Evolutionary conservation across 1,140 invertebrate species (phyloP).

Genomic region (Onthophagus taurus): DNA sequence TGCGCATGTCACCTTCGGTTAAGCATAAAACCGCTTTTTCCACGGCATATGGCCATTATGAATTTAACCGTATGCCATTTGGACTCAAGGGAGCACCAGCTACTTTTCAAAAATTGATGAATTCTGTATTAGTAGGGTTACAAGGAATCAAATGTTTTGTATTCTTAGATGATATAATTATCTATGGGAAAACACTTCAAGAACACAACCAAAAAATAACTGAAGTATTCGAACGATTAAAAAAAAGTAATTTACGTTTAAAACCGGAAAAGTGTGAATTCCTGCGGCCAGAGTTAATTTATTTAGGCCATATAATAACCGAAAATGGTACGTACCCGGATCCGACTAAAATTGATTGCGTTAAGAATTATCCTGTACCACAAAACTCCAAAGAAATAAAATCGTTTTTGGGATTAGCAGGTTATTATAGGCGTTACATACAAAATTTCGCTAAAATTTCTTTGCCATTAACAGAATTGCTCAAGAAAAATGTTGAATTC

Average conservation of each 20-base stretch:
- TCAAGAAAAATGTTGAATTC: conserved; percentile 36
- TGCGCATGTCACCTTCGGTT: background rate
- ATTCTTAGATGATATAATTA: conserved; percentile 6
- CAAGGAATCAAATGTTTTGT: background rate
- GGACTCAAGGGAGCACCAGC: background rate
- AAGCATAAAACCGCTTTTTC: background rate
- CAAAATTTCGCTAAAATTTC: too few relatives aligned
- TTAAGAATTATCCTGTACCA: too few relatives aligned
- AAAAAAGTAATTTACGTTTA: conserved; percentile 31
- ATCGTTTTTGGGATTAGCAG: too few relatives aligned
- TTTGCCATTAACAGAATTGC: conserved; percentile 34
- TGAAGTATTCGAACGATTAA: conserved; percentile 27
- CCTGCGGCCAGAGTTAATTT: conserved; percentile 35
- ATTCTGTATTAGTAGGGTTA: background rate
- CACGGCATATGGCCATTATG: background rate
- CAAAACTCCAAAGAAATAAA: too few relatives aligned
- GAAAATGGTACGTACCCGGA: conserved; percentile 35
- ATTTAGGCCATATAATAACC: conserved; percentile 38
- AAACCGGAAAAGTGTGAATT: conserved; percentile 37
- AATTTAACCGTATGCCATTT: conserved; percentile 2
- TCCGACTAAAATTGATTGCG: too few relatives aligned
- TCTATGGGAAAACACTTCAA: too few relatives aligned
- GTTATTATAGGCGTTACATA: too few relatives aligned
- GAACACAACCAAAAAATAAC: conserved; percentile 29
- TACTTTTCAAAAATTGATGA: background rate